Evolutionary conservation across 2,888 invertebrate species (phyloP), one percentile per base, ranked within the genome.

Genomic region (Matsumyia berberina): DNA sequence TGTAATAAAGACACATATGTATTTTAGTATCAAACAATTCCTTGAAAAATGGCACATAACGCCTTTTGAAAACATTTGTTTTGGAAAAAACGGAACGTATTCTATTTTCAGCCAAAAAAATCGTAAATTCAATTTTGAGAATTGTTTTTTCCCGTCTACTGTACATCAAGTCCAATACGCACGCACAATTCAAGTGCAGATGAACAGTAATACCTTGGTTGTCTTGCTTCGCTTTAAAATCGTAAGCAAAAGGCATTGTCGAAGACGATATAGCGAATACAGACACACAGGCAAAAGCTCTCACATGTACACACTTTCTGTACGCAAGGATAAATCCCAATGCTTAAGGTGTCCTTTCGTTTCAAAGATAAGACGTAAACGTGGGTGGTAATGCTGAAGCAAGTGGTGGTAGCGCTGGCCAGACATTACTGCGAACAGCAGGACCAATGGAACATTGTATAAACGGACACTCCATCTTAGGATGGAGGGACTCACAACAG

Each of bases 291-390:
- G 15, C 11, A 12, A 8, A 58, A 58, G 39, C 57, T 19, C 55
- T 19, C 12, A 39, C n/a, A 51, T 35, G 57, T 53, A 49, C 42
- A 53, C 39, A 62, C 12, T 33, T 73, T 58, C 53, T 35, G 17
- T 69, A 46, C 69, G 70, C 64, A 81, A 77, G 86, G 49, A 81
- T 86, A 86, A 81, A 86, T 86, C 86, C 81, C 72, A 67, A 58
- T 87, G 87, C 87, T 87, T 86, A 87, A 87, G 87, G 87, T 87
- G 86, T 87, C 86, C 87, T 86, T 86, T 78, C 80, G 57, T 86
- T 86, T 86, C 64, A 46, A 86, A 83, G 87, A 87, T 87, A 87
- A 87, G 87, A 87, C 81, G 87, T 87, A 74, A 77, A 87, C 86
- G 87, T 86, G 86, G 80, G 87, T 86, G 87, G 87, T 74, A 74